Conservation (phyloP, 2,888 invertebrate genomes). For the Meta bourneti region DNA sequence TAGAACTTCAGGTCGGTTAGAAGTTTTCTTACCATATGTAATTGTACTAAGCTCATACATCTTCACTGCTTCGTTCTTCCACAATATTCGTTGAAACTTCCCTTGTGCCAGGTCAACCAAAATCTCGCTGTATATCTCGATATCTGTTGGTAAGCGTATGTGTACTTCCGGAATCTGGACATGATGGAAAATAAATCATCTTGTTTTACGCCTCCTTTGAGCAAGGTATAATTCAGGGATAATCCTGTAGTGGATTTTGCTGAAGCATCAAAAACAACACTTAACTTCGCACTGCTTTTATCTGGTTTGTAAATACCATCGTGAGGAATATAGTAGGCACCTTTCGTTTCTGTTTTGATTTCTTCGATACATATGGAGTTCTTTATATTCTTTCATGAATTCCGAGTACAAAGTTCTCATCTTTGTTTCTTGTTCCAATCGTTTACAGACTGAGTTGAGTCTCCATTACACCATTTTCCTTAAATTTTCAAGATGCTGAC, state of each 20-base stretch:
- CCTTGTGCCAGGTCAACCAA: too few species aligned
- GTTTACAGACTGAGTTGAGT: not conserved
- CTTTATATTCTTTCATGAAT: too few species aligned
- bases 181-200: not conserved
- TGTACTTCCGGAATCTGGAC: not conserved
- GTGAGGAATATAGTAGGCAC: not conserved
- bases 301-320: not conserved
- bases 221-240: constrained; percentile 17
- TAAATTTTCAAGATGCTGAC: not conserved
- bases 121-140: not conserved
- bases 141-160: not conserved
- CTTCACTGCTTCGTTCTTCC: too few species aligned
- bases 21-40: too few species aligned
- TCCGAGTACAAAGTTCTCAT: too few species aligned
- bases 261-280: not conserved
- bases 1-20: too few species aligned
- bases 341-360: too few species aligned
- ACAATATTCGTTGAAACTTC: too few species aligned
- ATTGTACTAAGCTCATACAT: too few species aligned
- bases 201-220: constrained; percentile 11
- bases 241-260: not conserved
- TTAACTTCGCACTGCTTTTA: not conserved
- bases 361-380: too few species aligned
- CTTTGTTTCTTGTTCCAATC: too few species aligned
- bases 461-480: not conserved